Evolutionary conservation across 2,113 vertebrate genomes (phyloP), one percentile per base, ranked within the genome.

Genomic region (Phrynosoma platyrhinos): DNA sequence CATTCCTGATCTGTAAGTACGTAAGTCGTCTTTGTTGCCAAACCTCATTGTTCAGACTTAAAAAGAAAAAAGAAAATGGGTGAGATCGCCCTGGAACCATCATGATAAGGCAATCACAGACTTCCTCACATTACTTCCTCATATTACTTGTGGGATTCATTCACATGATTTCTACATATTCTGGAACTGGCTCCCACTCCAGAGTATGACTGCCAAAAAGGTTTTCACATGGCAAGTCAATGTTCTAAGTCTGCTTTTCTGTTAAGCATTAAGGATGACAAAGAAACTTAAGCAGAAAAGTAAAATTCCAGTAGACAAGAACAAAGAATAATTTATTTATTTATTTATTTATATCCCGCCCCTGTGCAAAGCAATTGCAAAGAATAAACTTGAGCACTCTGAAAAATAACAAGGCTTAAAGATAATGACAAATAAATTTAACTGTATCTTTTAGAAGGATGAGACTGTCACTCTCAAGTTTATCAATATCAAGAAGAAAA

Each of bases 391-490:
- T 62, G 52, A 75, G 3, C n/a, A 40, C 13, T 40, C 58, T 58
- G n/a, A 55, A 55, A 30, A 58, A 36, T 58, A 12, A 32, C 52
- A 16, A 62, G 71, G 55, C 32, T 75, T 14, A 74, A 58, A 20
- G n/a, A 85, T 85, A 58, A 72, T 6, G 27, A 4, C 4, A 8
- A 71, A 71, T 0, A 14, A 64, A 6, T 27, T 75, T 47, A 9
- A 7, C 85, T 90, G 72, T 89, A 89, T 88, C 32, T 9, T 91
- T 93, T 77, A 42, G 4, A 84, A 77, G 86, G 90, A 87, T 90
- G 87, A 76, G 91, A 66, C 32, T 82, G 77, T 78, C n/a, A 85
- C 87, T 86, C 88, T 80, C 12, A 6, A 91, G 27, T 92, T 93
- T 91, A 82, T 85, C 71, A 68, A 58, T 84, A 32, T 23, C 25